A percentile compares a stretch with the other conserved stretches of the same genome.
Evolutionary conservation across 2,113 vertebrate species (phyloP).

Genomic region (Strix uralensis): DNA sequence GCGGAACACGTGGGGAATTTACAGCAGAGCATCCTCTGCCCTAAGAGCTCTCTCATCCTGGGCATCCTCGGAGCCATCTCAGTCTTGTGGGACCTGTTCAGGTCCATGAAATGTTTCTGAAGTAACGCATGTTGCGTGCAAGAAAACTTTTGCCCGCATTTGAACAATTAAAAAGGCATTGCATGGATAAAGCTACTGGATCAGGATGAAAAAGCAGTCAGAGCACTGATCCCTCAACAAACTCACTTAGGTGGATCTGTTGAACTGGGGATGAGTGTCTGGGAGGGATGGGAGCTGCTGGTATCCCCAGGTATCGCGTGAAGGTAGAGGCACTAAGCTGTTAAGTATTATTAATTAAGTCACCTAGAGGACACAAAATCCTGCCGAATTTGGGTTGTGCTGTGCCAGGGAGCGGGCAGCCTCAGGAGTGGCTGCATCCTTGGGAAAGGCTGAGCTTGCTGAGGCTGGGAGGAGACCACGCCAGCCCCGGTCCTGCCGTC

Average conservation of each 20-base stretch:
- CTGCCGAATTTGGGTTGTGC: neutral
- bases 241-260: neutral
- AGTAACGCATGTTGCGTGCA: fast-evolving
- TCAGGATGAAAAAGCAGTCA: neutral
- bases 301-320: neutral
- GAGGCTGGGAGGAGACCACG: neutral
- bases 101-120: neutral
- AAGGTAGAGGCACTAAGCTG: neutral
- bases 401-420: neutral
- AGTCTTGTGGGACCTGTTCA: fast-evolving
- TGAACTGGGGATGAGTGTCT: neutral
- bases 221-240: neutral
- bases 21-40: neutral
- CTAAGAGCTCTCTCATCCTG: neutral
- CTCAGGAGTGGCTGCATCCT: neutral
- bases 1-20: fast-evolving
- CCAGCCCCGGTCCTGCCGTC: neutral
- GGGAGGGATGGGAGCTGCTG: neutral
- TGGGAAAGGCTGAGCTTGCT: neutral
- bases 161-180: neutral
- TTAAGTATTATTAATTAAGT: neutral
- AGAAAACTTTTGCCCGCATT: neutral
- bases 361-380: neutral
- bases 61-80: neutral
- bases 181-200: neutral